phyloP scores from a whole-genome alignment of 1,140 invertebrate genomes.

The Maniola jurtina region DNA sequence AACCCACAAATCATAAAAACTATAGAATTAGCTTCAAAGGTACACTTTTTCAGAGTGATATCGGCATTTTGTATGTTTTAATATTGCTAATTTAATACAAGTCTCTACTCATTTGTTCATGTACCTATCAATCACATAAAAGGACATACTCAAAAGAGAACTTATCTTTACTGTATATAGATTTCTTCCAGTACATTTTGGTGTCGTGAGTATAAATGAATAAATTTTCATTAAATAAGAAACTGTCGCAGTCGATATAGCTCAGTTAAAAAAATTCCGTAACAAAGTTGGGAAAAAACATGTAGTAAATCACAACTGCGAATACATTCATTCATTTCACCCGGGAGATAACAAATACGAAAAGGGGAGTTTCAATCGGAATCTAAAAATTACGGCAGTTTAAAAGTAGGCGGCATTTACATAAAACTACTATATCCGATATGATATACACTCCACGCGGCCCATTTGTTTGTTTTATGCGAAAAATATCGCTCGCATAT shows the following conservation, averaged over 20 bases:
- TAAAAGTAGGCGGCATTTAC: constrained; percentile 77
- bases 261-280: constrained; percentile 21
- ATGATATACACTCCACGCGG: constrained; percentile 59
- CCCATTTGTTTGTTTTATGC: constrained; percentile 62
- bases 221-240: too few relatives aligned
- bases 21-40: too few relatives aligned
- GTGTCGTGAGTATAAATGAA: too few relatives aligned
- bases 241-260: not conserved
- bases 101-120: too few relatives aligned
- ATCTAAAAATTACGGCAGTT: constrained; percentile 77
- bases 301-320: constrained; percentile 60
- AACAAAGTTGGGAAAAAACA: constrained; percentile 45
- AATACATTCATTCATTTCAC: constrained; percentile 69
- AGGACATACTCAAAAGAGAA: too few relatives aligned
- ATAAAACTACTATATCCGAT: constrained; percentile 74
- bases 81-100: too few relatives aligned
- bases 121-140: too few relatives aligned
- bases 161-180: too few relatives aligned
- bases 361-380: constrained; percentile 71
- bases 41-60: too few relatives aligned
- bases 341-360: constrained; percentile 67
- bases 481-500: constrained; percentile 34
- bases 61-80: too few relatives aligned
- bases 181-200: too few relatives aligned
- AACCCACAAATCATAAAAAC: too few relatives aligned